Evolutionary conservation across 1,140 invertebrate species (phyloP), one percentile per base, ranked within the genome.

Genomic region (Drosophila azteca): DNA sequence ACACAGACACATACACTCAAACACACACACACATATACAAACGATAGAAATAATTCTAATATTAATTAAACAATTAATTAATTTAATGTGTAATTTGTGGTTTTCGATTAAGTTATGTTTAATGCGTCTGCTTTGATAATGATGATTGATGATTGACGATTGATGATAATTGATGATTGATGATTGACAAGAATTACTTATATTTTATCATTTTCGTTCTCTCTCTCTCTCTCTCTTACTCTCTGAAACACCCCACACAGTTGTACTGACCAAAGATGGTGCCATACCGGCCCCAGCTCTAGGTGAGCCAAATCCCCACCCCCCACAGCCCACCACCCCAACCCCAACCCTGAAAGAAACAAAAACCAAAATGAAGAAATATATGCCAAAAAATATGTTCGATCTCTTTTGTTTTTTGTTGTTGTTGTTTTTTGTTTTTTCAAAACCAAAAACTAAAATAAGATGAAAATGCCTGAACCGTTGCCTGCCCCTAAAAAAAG

Each of bases 221-320:
- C 3, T 26, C 24, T 26, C 24, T 80, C 17, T 20, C 17, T 20
- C 17, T 20, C 17, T 20, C 17, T 20, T n/a, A n/a, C 73, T 80
- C 67, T 89, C 78, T 90, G 69, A 81, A 69, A 81, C 74, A 74
- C 72, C 68, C 75, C 68, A 90, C 82, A 89, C 94, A 95, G 94
- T 95, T 93, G 94, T 94, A 93, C 94, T 95, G 93, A 93, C 94
- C 94, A 95, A 94, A 94, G 94, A 94, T 92, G 94, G 94, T 94
- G 94, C 94, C 92, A 93, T 95, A 92, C 94, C 94, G 93, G 94
- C 94, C 93, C 92, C 94, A 93, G 94, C 94, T 95, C 94, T 95
- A 94, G 94, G 93, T 93, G 93, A 93, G 93, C 83, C 73, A 82
- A 81, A 79, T 61, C 59, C 52, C 50, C 35, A 54, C 54, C 39